Base-by-base conservation (phyloP, 92 coral and sea anemone genomes). In the Epizoanthus fatuus region DNA sequence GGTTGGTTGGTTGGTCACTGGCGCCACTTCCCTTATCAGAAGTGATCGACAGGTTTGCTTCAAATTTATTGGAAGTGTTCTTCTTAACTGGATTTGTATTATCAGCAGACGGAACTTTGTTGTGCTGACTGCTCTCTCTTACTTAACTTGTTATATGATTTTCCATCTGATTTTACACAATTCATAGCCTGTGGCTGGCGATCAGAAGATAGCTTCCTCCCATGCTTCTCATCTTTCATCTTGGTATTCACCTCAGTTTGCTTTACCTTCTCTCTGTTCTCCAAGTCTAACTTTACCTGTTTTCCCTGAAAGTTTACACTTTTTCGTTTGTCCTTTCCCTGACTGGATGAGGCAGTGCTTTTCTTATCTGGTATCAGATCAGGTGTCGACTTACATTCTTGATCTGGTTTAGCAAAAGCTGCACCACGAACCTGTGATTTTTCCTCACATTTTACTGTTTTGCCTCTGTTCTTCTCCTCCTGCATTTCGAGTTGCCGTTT, bases 161-260 rank as follows among this genome's bases (percentile, higher is more conserved):
- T 79, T 45, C 47, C 47, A 2, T 79, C 86, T 45, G 88, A 14
- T 58, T 76, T 84, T 4, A 76, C 39, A 62, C 79, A 89, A 54
- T 89, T 89, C 15, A 85, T 75, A 1, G 89, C 54, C 32, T 63
- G 75, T 13, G 90, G 74, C 4, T 89, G 86, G 12, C 75, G 32
- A 53, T 70, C 82, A 13, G 62, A 25, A n/a, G 62, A 63, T 29
- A 85, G 3, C 59, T 69, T 74, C 4, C 7, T 16, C 11, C 57
- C 74, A 42, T 44, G 76, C 35, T 20, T 77, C 49, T 39, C 42
- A 40, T 67, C 83, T 25, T 59, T 75, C 40, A 87, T 70, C 75
- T 90, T 94, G 22, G 71, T 58, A 16, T 87, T 91, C 0, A 63
- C 47, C 25, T 92, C 98, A 20, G 29, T 22, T 63, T 84, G 89